phyloP scores from a whole-genome alignment of 2,113 vertebrate species.

The Pteruthius melanotis region DNA sequence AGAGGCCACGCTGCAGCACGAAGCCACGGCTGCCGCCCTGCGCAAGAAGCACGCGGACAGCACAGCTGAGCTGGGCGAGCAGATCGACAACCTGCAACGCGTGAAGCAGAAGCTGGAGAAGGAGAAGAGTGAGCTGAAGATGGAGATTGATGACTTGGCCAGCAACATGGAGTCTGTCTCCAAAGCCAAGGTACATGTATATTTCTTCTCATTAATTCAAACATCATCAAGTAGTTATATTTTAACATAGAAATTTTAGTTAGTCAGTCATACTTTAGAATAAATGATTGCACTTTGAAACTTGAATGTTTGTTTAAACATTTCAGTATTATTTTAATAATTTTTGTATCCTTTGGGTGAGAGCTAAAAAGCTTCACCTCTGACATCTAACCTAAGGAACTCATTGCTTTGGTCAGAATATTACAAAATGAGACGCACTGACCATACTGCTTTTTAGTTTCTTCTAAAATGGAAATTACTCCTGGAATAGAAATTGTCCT shows the following conservation, averaged over 20 bases:
- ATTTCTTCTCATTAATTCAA: background rate
- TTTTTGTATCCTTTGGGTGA: background rate
- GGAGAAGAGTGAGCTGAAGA: conserved; percentile 90
- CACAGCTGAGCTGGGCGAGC: background rate
- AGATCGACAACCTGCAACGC: conserved; percentile 62
- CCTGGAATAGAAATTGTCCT: background rate
- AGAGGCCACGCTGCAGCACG: background rate
- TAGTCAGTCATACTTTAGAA: background rate
- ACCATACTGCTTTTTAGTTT: background rate
- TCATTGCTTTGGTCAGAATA: background rate
- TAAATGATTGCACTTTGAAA: background rate
- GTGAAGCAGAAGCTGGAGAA: conserved; percentile 93
- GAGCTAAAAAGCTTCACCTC: background rate
- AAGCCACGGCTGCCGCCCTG: background rate
- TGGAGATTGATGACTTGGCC: conserved; percentile 86
- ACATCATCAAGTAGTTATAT: background rate
- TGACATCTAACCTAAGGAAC: background rate
- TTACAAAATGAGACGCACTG: background rate
- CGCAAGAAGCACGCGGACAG: background rate
- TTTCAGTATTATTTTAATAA: background rate
- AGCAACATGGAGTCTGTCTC: conserved; percentile 66
- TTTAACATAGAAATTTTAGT: background rate
- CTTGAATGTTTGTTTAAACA: background rate
- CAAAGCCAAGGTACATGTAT: conserved; percentile 69
- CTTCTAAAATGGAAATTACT: background rate